Base-by-base conservation (phyloP, 2,113 vertebrate species). In the Cyprinus carpio region DNA sequence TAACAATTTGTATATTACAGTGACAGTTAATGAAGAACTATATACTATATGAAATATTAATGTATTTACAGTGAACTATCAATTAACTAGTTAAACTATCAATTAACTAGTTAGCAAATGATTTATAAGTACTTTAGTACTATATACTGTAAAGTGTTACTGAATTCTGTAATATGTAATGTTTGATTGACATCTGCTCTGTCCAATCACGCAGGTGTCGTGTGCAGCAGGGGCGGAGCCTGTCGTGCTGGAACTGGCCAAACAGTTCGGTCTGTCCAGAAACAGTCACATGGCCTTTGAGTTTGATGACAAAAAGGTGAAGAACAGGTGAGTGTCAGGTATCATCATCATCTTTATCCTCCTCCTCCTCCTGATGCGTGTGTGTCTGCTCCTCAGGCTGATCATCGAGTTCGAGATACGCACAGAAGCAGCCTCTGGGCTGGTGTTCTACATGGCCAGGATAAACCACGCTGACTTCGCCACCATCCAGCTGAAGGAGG, bases 381-480 rank as follows among this genome's bases (percentile, higher is more conserved):
- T 85, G 9, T 89, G 62, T 91, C 83, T 90, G 18, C 90, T 75
- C 90, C 86, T 49, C 89, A 99, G 98, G 71, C 94, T 99, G 40
- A 95, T 96, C 29, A 92, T 99, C 62, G 97, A 99, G 93, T 95
- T 99, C 87, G 97, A 99, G 85, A 91, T 99, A 76, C 93, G 96
- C 87, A 99, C 98, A 0, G 93, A 92, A 37, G 97, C 97, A 6
- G 95, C 95, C 37, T 96, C 96, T 0, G 98, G 98, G n/a, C 93
- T 99, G 85, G 93, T 98, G 31, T 97, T 99, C 90, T 99, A 99
- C 90, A 98, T 98, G 97, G 98, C 98, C 6, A 95, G 98, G 40
- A 95, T 98, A 92, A 99, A 99, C 93, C 98, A 99, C 0, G 98
- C 98, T 0, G 98, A 99, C 88, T 99, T 99, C 89, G 97, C 98